Percentiles rank a stretch among this genome's conserved stretches.
These are phyloP conservation scores for Campoplex capitator DNA, from an alignment of 2,888 invertebrate species.

Conservation along the genomic window DNA sequence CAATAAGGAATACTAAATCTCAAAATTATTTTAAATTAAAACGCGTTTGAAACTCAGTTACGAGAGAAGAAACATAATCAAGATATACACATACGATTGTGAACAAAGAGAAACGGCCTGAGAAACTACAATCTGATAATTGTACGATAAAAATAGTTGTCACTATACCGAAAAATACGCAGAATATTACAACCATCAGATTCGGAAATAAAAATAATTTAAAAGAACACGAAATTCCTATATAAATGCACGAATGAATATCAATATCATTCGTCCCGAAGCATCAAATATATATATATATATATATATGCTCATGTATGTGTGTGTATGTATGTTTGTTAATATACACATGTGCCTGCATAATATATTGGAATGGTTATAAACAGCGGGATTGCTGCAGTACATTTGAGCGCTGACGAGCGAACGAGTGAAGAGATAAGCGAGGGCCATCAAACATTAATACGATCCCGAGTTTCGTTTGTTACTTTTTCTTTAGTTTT, in stretches of 20 bases:
- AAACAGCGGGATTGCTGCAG: background rate
- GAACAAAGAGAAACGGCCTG: background rate
- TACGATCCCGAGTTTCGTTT: background rate
- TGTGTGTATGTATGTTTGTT: background rate
- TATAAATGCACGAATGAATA: constrained; percentile 32
- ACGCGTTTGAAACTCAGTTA: background rate
- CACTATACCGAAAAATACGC: constrained; percentile 21
- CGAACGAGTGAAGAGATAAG: background rate
- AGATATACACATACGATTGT: background rate
- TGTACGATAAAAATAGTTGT: background rate
- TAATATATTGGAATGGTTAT: background rate
- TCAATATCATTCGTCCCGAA: constrained; percentile 22
- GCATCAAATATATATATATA: background rate
- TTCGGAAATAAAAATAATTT: constrained; percentile 4
- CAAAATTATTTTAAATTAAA: background rate
- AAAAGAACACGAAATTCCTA: background rate
- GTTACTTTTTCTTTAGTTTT: background rate
- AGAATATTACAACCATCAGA: constrained; percentile 52
- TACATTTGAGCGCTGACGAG: constrained; percentile 6
- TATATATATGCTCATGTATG: background rate
- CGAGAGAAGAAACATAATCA: background rate
- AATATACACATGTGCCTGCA: constrained; percentile 1
- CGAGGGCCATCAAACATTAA: background rate
- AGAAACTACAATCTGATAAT: constrained; percentile 12
- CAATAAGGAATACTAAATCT: constrained; percentile 16